Base-by-base conservation (phyloP, 1,140 invertebrate genomes). In the Marisa cornuarietis region DNA sequence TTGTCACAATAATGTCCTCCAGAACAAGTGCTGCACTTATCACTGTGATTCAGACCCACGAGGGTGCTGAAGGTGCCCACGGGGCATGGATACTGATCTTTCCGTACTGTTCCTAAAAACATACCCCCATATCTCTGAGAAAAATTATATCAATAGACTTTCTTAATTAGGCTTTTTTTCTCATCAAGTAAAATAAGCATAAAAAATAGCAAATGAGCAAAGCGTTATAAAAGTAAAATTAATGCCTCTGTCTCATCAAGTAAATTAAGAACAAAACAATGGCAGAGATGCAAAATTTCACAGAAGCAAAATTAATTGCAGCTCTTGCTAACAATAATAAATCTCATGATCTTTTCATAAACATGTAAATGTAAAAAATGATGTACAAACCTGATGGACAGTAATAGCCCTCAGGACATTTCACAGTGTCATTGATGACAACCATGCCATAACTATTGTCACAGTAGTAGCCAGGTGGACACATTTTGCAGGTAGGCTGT, bases 401-500 rank as follows among this genome's bases (percentile, higher is more conserved):
- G 80, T 85, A 90, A 58, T 85, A 86, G 5, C 89, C 89, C 58
- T 82, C 76, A 76, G 88, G 89, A 88, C 89, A 90, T 71, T 80
- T 83, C 71, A 89, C 84, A 20, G 86, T 86, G 65, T 87, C 84
- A 66, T 88, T 88, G 58, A 90, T 81, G 42, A 84, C 82, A 0
- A 90, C 88, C 2, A 90, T 83, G 13, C 89, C 89, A 49, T 72
- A 54, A 71, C 85, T 88, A 81, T 88, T 90, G 80, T 90, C 89
- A 82, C 89, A 90, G 79, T 83, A 90, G 81, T 90, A 90, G 1
- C 89, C 89, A 13, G 62, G 80, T 13, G 88, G 88, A 74, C 89
- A 90, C 11, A 80, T 73, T 51, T 88, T 86, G 76, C 89, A 90
- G n/a, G 79, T 71, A 18, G 75, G 81, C 75, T 88, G 85, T 20